A percentile compares a stretch with the other conserved stretches of the same genome.
Evolutionary conservation across 1,140 invertebrate species (phyloP).

Genomic region (Aphis craccivora): DNA sequence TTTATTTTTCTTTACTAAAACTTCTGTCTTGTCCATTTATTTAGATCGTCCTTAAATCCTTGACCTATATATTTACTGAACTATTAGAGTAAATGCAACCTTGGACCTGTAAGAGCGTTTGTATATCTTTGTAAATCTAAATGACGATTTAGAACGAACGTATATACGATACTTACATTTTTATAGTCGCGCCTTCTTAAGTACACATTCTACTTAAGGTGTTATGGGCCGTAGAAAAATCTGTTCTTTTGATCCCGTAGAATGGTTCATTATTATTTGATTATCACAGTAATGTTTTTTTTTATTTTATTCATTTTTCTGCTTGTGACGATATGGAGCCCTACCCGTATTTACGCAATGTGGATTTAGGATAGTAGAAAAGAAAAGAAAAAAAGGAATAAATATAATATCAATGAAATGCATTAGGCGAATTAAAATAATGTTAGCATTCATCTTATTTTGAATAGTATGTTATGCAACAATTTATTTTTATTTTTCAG

Average conservation of each 20-base stretch:
- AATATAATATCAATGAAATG: not conserved
- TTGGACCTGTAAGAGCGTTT: not conserved
- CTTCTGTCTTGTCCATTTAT: not conserved
- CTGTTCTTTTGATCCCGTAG: not conserved
- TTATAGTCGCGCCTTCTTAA: not conserved
- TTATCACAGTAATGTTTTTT: not conserved
- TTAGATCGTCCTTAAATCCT: constrained; percentile 21
- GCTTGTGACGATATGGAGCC: not conserved
- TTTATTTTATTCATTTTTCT: not conserved
- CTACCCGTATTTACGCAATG: not conserved
- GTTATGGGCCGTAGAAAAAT: constrained; percentile 28
- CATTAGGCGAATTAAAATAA: not conserved
- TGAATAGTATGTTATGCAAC: not conserved
- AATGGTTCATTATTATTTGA: not conserved
- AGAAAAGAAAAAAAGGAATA: not conserved
- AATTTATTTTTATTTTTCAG: not conserved
- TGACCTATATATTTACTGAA: constrained; percentile 7
- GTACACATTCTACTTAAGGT: not conserved
- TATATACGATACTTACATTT: not conserved
- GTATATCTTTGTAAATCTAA: constrained; percentile 25
- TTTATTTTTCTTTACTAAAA: not conserved
- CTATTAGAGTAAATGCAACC: not conserved
- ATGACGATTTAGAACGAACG: constrained; percentile 19
- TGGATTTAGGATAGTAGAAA: not conserved
- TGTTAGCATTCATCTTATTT: not conserved